Evolutionary conservation across 2,888 invertebrate genomes (phyloP).

Genomic region (Hypomecis punctinalis): DNA sequence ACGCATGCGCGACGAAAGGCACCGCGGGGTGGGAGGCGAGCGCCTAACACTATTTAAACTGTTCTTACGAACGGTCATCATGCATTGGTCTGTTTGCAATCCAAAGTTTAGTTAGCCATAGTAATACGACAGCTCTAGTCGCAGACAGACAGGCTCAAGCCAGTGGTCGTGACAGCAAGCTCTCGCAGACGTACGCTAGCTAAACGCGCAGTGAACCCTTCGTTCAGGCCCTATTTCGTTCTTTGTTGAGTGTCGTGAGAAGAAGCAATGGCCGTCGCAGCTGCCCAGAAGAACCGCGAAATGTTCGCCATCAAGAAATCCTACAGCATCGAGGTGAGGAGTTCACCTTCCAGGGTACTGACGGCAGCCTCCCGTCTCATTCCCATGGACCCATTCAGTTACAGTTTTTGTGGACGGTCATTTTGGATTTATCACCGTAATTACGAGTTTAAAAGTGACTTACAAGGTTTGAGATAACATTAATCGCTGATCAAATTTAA

Average conservation of each 20-base stretch:
- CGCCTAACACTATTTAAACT: slow-evolving; percentile 87
- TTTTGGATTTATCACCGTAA: slow-evolving; percentile 36
- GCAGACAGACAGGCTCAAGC: slow-evolving; percentile 85
- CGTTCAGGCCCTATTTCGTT: slow-evolving; percentile 78
- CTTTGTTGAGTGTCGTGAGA: slow-evolving; percentile 78
- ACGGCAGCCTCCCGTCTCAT: slow-evolving; percentile 40
- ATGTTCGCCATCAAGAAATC: slow-evolving; percentile 99
- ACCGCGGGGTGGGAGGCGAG: slow-evolving; percentile 83
- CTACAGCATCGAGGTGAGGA: slow-evolving; percentile 97
- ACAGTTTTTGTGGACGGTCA: slow-evolving; percentile 44
- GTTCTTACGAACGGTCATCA: slow-evolving; percentile 86
- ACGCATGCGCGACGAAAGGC: slow-evolving; percentile 87
- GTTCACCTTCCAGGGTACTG: slow-evolving; percentile 23
- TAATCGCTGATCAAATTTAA: slow-evolving; percentile 2
- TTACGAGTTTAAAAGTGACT: slow-evolving; percentile 11
- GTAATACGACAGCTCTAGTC: slow-evolving; percentile 84
- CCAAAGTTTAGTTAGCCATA: slow-evolving; percentile 86
- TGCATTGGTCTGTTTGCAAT: slow-evolving; percentile 89
- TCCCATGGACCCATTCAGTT: slow-evolving; percentile 44
- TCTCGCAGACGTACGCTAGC: slow-evolving; percentile 84
- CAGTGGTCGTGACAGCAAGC: slow-evolving; percentile 86
- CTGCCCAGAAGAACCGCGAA: slow-evolving; percentile 97
- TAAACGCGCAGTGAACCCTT: slow-evolving; percentile 82
- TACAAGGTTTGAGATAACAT: slow-evolving; percentile 12
- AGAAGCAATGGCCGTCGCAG: slow-evolving; percentile 93